A percentile compares a stretch with the other conserved stretches of the same genome.
Conservation (phyloP, 2,888 invertebrate species). For the Drosophila rellima region DNA sequence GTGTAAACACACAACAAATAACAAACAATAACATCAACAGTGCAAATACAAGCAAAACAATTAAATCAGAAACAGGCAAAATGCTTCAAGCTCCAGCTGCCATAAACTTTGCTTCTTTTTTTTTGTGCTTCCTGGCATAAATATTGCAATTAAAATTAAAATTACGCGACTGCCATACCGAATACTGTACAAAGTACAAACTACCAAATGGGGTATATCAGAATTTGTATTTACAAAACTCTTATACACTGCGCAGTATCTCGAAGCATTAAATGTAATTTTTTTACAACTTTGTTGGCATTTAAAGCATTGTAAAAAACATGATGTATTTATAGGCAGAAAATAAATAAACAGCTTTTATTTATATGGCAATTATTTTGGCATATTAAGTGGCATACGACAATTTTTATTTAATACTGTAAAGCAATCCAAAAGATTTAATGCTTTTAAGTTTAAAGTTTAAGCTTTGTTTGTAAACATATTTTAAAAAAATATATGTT, state of each 20-base stretch:
- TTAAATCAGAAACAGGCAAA: constrained; percentile 6
- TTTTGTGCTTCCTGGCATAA: constrained; percentile 35
- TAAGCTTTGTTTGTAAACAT: neutral
- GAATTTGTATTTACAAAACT: neutral
- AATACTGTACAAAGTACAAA: neutral
- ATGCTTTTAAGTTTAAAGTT: neutral
- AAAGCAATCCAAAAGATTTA: constrained; percentile 20
- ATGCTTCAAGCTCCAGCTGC: constrained; percentile 37
- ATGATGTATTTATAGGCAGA: constrained; percentile 10
- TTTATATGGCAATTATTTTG: constrained; percentile 41
- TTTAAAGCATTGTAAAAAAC: constrained; percentile 26
- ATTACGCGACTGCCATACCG: constrained; percentile 28
- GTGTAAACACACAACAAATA: constrained; percentile 7
- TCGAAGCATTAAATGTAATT: neutral
- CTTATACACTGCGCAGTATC: neutral
- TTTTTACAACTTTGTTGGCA: constrained; percentile 2
- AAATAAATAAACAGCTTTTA: constrained; percentile 40
- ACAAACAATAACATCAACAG: neutral
- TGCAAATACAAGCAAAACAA: constrained; percentile 3
- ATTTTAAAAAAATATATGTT: constrained; percentile 3
- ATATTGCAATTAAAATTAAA: constrained; percentile 64
- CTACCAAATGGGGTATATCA: neutral
- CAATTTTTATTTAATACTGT: constrained; percentile 5
- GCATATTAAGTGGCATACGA: constrained; percentile 25
- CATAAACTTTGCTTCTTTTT: constrained; percentile 7